Percentiles rank a stretch among this genome's conserved stretches.
phyloP scores from a whole-genome alignment of 2,797 vertebrate genomes.

The Selene dorsalis region DNA sequence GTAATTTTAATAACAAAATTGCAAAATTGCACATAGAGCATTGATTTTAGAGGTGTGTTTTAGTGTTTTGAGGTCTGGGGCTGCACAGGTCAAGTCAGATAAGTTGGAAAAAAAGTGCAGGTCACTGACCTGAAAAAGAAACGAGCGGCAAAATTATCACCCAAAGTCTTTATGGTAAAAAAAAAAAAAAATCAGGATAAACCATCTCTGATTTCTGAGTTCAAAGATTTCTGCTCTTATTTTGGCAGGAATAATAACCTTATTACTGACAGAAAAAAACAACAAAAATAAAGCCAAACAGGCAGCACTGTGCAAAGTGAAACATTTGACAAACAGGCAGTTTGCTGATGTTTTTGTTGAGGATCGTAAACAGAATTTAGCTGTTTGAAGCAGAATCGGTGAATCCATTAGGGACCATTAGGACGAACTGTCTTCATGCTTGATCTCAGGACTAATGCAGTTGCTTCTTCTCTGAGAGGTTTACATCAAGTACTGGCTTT shows the following conservation, averaged over 20 bases:
- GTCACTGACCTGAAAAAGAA: no score
- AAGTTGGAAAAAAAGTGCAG: no score
- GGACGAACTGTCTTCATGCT: neutral
- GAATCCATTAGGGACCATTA: conserved; percentile 25
- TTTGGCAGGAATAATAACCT: neutral
- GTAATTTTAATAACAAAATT: no score
- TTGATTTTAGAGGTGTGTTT: no score
- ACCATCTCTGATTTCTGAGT: neutral
- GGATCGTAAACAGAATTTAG: conserved; percentile 1
- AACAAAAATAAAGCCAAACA: neutral
- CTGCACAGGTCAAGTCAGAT: no score
- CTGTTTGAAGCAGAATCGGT: neutral
- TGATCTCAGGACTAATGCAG: conserved; percentile 32
- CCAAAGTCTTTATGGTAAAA: no score
- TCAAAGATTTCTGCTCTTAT: neutral
- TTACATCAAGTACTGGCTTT: neutral
- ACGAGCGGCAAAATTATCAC: no score
- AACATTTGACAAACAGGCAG: neutral
- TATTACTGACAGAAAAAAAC: neutral
- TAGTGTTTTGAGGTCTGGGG: no score
- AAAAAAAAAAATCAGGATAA: no score
- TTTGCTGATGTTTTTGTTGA: neutral
- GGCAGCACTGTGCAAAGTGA: neutral
- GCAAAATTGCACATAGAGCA: no score
- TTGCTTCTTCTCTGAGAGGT: neutral